Base-by-base conservation (phyloP, 2,888 invertebrate species). In the Microdon myrmicae region DNA sequence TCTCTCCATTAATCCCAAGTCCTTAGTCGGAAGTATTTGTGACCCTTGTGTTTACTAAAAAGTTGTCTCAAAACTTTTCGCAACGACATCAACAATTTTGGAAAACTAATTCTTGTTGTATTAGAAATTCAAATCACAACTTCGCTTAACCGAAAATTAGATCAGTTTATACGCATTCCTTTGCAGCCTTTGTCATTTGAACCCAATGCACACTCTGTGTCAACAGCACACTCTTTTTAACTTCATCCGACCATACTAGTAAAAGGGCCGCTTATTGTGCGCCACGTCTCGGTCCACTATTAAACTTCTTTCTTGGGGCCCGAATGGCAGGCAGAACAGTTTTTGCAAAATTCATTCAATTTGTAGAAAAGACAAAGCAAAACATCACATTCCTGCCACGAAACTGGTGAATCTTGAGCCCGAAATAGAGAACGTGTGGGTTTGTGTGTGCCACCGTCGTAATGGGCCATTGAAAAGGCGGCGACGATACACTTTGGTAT, bases 151-250 rank as follows among this genome's bases (percentile, higher is more conserved):
- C 51, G 28, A 49, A 58, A 58, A 58, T 58, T 58, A 38, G 49
- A 58, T 51, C 43, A 44, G 26, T 44, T 44, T 38, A n/a, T 44
- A 43, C 56, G 49, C 58, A 49, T 49, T 44, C 49, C 49, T 58
- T 32, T 32, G 44, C 20, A 48, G 48, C n/a, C 49, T 49, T 58
- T 58, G 49, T 48, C 58, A 49, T 58, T 58, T 58, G 31, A 38
- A 49, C 43, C 58, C 49, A 17, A 16, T n/a, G n/a, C n/a, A n/a
- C n/a, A n/a, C n/a, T n/a, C 23, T 19, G 20, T 31, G 34, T 34
- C 47, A 23, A 48, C 47, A 29, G 37, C 35, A n/a, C n/a, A n/a
- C n/a, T n/a, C n/a, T n/a, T n/a, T n/a, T n/a, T n/a, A n/a, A n/a
- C n/a, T n/a, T n/a, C n/a, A n/a, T n/a, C n/a, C n/a, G n/a, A n/a